Percentiles rank a stretch among this genome's conserved stretches.
Conservation (phyloP, 2,888 invertebrate genomes). For the Drosophila mimica region DNA sequence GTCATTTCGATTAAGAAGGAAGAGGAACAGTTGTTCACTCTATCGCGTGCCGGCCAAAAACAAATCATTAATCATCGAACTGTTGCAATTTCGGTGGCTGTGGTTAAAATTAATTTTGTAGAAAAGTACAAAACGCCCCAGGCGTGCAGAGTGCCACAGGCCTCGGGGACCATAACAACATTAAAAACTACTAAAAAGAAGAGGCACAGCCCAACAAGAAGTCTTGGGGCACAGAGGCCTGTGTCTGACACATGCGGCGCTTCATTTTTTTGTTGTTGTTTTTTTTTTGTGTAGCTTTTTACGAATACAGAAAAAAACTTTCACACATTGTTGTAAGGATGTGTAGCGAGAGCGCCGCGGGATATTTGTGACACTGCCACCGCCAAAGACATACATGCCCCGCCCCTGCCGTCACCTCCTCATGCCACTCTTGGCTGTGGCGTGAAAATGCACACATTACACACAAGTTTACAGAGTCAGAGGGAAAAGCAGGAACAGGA, state of each 20-base stretch:
- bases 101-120: slow-evolving; percentile 77
- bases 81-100: slow-evolving; percentile 71
- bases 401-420: background rate
- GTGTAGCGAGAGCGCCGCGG: slow-evolving; percentile 76
- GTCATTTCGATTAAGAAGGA: slow-evolving; percentile 34
- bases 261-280: slow-evolving; percentile 41
- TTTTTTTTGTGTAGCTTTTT: slow-evolving; percentile 11
- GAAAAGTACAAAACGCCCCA: slow-evolving; percentile 71
- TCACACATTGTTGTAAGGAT: slow-evolving; percentile 81
- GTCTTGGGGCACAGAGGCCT: slow-evolving; percentile 49
- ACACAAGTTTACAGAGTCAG: slow-evolving; percentile 20
- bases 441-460: slow-evolving; percentile 75
- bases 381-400: slow-evolving; percentile 31
- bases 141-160: slow-evolving; percentile 46
- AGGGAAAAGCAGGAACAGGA: slow-evolving; percentile 10
- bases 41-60: slow-evolving; percentile 76
- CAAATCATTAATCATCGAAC: slow-evolving; percentile 82
- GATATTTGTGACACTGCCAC: slow-evolving; percentile 66
- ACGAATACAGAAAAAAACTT: slow-evolving; percentile 71
- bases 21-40: slow-evolving; percentile 43
- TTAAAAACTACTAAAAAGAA: slow-evolving; percentile 77
- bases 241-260: slow-evolving; percentile 81
- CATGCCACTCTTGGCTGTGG: slow-evolving; percentile 29
- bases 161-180: slow-evolving; percentile 78
- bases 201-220: background rate